Base-by-base conservation (phyloP, 2,797 vertebrate genomes). In the Botia almorhae region DNA sequence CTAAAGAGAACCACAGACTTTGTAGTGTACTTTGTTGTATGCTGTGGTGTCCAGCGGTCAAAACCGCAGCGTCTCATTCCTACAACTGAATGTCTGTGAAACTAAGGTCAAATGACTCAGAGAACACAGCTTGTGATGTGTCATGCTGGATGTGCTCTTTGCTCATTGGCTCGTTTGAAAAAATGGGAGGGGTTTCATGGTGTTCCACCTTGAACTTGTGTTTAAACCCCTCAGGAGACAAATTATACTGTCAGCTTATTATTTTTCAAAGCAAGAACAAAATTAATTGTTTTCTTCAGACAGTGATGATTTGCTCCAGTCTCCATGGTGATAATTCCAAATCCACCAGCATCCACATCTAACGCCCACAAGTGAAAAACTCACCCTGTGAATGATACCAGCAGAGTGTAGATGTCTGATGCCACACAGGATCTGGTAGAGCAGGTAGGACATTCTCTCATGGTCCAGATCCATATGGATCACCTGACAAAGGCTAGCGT, bases 401-500 rank as follows among this genome's bases (percentile, higher is more conserved):
- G 95, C 97, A 75, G 97, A 98, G 91, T 99, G 97, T 39, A 99
- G 94, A 86, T 99, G 97, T 83, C 97, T 95, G 91, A 98, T 98
- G 84, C 97, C 97, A 93, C 97, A 99, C 29, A 99, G 93, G 93
- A 98, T 98, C 91, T 99, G 97, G 89, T 99, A 99, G 63, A 99
- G 96, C 86, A 99, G 94, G 53, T 98, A 99, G 85, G 97, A 98
- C 97, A 98, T 98, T 90, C 97, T 94, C 90, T 99, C 97, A 51
- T 99, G 97, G 89, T 99, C 97, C 93, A 99, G 86, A 87, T 99
- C 97, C 97, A 99, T 99, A 87, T 98, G 97, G 91, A 98, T 99
- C 92, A 99, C 97, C 90, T 99, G 97, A 89, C 97, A 98, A 76
- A 99, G 93, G 86, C 97, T 98, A 85, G 97, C 97, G 87, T 98